Conservation (phyloP, 2,888 invertebrate species). For the Tenthredo scrophulariae region DNA sequence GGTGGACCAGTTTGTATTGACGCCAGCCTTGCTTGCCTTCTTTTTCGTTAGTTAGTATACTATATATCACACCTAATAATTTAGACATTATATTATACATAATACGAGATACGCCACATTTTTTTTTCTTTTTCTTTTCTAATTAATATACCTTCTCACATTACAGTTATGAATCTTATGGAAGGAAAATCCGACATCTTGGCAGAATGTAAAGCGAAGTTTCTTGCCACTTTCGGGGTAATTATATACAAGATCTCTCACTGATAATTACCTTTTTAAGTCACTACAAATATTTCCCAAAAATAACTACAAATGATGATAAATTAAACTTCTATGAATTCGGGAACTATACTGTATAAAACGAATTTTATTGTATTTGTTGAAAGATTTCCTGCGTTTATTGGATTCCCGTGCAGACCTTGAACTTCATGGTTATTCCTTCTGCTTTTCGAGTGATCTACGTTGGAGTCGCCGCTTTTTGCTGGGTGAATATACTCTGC, state of each 20-base stretch:
- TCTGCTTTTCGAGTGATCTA: constrained; percentile 88
- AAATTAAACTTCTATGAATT: background rate
- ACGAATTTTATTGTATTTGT: background rate
- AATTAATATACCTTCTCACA: background rate
- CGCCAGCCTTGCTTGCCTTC: constrained; percentile 85
- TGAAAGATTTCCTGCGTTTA: constrained; percentile 88
- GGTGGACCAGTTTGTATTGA: constrained; percentile 88
- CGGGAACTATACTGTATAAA: background rate
- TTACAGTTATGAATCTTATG: constrained; percentile 86
- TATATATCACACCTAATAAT: constrained; percentile 17
- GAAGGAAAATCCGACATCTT: constrained; percentile 86
- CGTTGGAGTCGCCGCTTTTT: constrained; percentile 88
- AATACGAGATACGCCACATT: background rate
- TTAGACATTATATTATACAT: constrained; percentile 7
- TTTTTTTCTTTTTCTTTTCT: background rate
- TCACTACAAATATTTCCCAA: background rate
- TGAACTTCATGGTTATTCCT: constrained; percentile 89
- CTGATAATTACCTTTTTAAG: no score
- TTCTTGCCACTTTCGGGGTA: constrained; percentile 82
- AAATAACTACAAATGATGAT: background rate
- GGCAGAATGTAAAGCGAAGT: constrained; percentile 86
- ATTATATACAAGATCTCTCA: constrained; percentile 51
- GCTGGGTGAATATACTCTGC: constrained; percentile 93
- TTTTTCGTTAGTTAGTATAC: constrained; percentile 86
- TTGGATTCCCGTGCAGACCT: constrained; percentile 90